Evolutionary conservation across 2,888 invertebrate species (phyloP).

Genomic region (Agrypnus murinus): DNA sequence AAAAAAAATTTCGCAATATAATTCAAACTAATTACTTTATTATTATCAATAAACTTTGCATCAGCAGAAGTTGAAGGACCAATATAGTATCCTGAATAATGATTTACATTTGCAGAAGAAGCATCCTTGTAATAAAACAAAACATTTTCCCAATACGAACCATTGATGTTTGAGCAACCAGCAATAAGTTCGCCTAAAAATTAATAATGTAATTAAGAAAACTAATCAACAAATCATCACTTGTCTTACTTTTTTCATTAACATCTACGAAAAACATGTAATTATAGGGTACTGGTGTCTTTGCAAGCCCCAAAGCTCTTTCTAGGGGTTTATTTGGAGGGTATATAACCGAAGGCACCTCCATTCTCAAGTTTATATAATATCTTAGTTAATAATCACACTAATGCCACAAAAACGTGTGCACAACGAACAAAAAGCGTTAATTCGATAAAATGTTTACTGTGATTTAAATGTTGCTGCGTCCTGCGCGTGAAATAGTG

Average conservation of each 20-base stretch:
- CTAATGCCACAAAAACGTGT: too few relatives aligned
- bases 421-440: too few relatives aligned
- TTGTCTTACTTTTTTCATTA: constrained; percentile 61
- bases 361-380: constrained; percentile 22
- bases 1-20: too few relatives aligned
- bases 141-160: constrained; percentile 78
- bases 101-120: constrained; percentile 67
- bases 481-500: too few relatives aligned
- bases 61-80: constrained; percentile 70
- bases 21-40: too few relatives aligned
- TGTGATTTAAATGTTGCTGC: too few relatives aligned
- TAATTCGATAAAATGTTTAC: too few relatives aligned
- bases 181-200: constrained; percentile 73
- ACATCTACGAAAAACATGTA: constrained; percentile 64
- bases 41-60: constrained; percentile 68
- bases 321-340: constrained; percentile 67
- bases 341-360: constrained; percentile 58
- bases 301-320: constrained; percentile 60
- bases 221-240: too few relatives aligned
- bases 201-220: too few relatives aligned
- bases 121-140: constrained; percentile 73
- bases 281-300: constrained; percentile 62
- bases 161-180: constrained; percentile 76
- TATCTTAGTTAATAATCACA: too few relatives aligned
- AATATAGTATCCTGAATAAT: constrained; percentile 67